Percentiles rank a stretch among this genome's conserved stretches.
These are phyloP conservation scores for Spea bombifrons DNA, from an alignment of 2,113 vertebrate genomes.

Conservation along the genomic window DNA sequence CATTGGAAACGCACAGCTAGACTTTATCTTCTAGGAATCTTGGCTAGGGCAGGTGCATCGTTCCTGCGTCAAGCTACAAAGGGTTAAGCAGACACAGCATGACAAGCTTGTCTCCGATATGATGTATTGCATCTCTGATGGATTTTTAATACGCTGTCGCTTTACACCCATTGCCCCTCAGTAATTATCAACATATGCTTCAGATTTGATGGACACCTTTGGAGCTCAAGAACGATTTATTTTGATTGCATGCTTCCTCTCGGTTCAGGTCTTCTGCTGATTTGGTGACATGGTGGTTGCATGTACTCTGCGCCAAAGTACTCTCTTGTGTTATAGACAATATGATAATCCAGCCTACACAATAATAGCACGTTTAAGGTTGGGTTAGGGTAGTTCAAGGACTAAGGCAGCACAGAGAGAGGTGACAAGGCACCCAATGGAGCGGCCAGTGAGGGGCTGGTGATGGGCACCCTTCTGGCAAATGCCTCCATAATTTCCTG, in stretches of 20 bases:
- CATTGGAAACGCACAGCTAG: background rate
- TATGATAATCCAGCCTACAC: too few relatives aligned
- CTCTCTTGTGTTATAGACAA: too few relatives aligned
- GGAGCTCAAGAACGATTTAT: constrained; percentile 20
- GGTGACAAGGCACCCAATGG: too few relatives aligned
- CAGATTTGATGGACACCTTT: constrained; percentile 29
- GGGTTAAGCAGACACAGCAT: constrained; percentile 14
- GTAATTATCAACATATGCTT: constrained; percentile 30
- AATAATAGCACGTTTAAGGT: too few relatives aligned
- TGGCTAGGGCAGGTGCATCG: constrained; percentile 15
- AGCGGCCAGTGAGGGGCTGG: too few relatives aligned
- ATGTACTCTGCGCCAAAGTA: background rate
- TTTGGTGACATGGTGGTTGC: constrained; percentile 8
- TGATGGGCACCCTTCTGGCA: too few relatives aligned
- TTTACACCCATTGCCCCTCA: constrained; percentile 30
- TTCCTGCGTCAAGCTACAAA: background rate
- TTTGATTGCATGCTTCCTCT: constrained; percentile 18
- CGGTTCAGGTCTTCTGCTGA: constrained; percentile 18
- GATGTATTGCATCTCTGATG: constrained; percentile 30
- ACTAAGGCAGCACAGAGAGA: too few relatives aligned
- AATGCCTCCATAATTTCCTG: too few relatives aligned
- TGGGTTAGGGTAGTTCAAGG: too few relatives aligned
- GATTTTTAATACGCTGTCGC: constrained; percentile 17
- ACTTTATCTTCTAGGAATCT: constrained; percentile 13
- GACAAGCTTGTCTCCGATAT: background rate